Conservation (phyloP, 2,113 vertebrate species). For the Illadopsis cleaveri region DNA sequence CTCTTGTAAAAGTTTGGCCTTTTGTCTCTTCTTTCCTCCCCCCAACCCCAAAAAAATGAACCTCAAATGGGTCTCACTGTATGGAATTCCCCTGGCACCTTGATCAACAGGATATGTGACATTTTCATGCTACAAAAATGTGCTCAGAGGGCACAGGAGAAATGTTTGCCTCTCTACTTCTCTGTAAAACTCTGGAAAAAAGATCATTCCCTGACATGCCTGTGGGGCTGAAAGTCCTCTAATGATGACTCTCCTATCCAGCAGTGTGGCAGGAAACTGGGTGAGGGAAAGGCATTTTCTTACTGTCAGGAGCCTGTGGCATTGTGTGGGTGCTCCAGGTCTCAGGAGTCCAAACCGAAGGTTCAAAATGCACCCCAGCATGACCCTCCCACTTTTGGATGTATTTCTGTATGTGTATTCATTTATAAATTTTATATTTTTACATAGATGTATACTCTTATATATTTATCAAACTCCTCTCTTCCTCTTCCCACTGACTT, state of each 20-base stretch:
- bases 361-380: neutral
- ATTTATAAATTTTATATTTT: neutral
- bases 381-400: neutral
- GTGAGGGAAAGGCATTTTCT: neutral
- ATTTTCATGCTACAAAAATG: neutral
- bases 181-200: neutral
- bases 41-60: neutral
- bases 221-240: neutral
- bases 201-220: neutral
- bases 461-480: neutral
- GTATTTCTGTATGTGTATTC: neutral
- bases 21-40: neutral
- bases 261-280: rapidly evolving
- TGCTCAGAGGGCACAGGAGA: neutral
- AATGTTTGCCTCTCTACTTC: neutral
- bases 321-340: rapidly evolving
- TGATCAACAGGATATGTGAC: neutral
- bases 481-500: neutral
- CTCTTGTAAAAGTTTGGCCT: neutral
- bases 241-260: neutral
- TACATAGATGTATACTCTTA: no score
- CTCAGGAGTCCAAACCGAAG: neutral
- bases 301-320: neutral
- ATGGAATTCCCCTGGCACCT: neutral
- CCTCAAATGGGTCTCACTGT: neutral